A percentile compares a stretch with the other conserved stretches of the same genome.
Conservation (phyloP, 2,888 invertebrate genomes). For the Callimorpha dominula region DNA sequence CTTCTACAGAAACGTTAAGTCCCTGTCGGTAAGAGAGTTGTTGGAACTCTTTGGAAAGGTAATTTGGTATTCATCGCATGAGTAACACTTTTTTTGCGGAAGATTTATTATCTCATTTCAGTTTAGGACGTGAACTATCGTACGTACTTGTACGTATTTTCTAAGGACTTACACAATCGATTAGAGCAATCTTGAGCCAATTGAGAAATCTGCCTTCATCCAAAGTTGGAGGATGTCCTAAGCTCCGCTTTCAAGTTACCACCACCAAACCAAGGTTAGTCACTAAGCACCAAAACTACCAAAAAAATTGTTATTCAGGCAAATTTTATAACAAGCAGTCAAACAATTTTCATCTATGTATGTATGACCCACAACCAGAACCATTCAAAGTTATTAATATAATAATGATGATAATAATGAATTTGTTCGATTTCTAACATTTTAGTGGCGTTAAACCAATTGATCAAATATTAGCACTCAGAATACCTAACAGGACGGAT, state of each 20-base stretch:
- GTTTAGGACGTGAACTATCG: too few relatives aligned
- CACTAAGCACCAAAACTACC: too few relatives aligned
- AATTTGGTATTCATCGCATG: too few relatives aligned
- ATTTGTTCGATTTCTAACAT: not conserved
- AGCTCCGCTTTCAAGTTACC: not conserved
- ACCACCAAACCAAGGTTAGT: too few relatives aligned
- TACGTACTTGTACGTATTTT: not conserved
- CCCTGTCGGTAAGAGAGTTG: not conserved
- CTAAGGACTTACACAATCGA: not conserved
- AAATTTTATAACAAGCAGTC: too few relatives aligned
- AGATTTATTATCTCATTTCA: too few relatives aligned
- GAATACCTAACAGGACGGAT: conserved; percentile 18
- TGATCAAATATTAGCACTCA: conserved; percentile 27
- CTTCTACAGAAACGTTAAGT: not conserved
- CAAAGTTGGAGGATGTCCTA: not conserved
- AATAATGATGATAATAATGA: too few relatives aligned
- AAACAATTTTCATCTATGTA: too few relatives aligned
- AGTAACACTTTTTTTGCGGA: too few relatives aligned
- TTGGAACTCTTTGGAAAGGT: not conserved
- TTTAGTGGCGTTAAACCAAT: conserved; percentile 13
- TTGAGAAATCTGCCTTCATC: too few relatives aligned
- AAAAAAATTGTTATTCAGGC: too few relatives aligned
- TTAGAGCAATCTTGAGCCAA: not conserved
- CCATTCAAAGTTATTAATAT: not conserved
- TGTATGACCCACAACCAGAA: not conserved